phyloP scores from a whole-genome alignment of 2,113 vertebrate genomes.

The Campylomormyrus tamandua region DNA sequence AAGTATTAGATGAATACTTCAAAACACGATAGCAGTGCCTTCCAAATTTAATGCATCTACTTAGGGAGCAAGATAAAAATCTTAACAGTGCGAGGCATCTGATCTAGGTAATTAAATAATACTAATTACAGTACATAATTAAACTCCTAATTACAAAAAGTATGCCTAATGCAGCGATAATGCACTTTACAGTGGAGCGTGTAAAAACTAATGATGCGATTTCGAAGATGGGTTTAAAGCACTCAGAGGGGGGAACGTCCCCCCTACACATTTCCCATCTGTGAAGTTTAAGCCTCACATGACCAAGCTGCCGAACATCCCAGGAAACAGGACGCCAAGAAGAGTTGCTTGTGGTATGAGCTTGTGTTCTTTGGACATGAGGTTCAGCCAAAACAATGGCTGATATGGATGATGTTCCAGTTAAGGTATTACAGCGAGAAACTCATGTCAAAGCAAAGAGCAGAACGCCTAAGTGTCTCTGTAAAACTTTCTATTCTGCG shows the following conservation, averaged over 20 bases:
- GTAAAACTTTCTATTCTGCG: background rate
- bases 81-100: slow-evolving; percentile 39
- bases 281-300: background rate
- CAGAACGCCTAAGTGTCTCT: background rate
- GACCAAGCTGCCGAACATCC: background rate
- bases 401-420: background rate
- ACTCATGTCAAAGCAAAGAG: background rate
- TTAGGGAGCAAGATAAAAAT: slow-evolving; percentile 30
- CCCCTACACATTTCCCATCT: background rate
- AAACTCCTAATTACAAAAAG: slow-evolving; percentile 49
- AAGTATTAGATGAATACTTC: slow-evolving; percentile 30
- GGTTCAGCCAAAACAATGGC: background rate
- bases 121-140: slow-evolving; percentile 46
- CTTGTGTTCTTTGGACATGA: background rate
- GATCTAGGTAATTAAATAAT: slow-evolving; percentile 56
- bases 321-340: background rate
- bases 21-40: slow-evolving; percentile 27
- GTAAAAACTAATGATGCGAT: background rate
- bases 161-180: slow-evolving; percentile 31
- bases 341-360: background rate
- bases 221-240: background rate
- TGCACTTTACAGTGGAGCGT: background rate
- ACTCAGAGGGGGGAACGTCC: background rate
- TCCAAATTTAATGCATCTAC: slow-evolving; percentile 14
- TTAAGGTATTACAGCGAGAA: background rate